These are phyloP conservation scores for Glyptemys insculpta DNA, from an alignment of 2,797 vertebrate species.

Conservation along the genomic window DNA sequence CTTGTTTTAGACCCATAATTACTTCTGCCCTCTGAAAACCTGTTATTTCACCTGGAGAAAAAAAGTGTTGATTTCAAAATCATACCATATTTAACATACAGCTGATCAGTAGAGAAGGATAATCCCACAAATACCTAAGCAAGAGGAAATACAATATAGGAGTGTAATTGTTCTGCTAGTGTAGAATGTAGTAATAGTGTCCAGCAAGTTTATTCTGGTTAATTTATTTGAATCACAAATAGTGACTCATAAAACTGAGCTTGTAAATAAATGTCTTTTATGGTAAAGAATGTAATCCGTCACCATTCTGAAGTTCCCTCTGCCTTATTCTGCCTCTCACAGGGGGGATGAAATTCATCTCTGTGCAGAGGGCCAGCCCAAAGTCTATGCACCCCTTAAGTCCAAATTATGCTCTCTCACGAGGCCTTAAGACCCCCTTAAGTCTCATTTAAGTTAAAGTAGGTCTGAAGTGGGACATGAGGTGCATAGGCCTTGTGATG, in stretches of 20 bases:
- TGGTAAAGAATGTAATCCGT: background rate
- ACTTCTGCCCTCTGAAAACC: background rate
- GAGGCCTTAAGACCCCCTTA: background rate
- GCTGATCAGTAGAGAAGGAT: background rate
- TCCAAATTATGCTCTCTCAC: background rate
- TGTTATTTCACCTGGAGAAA: background rate
- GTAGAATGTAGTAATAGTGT: background rate
- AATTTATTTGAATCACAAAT: background rate
- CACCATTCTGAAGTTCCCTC: background rate
- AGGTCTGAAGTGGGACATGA: background rate
- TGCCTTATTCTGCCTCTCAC: background rate
- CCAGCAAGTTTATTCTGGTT: background rate
- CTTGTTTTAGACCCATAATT: accelerated
- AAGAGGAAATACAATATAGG: background rate
- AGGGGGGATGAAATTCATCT: background rate
- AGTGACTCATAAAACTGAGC: background rate
- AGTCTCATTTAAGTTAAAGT: background rate
- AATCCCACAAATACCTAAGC: background rate
- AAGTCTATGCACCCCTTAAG: background rate
- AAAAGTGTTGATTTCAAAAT: accelerated
- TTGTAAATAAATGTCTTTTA: background rate
- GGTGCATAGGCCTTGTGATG: background rate
- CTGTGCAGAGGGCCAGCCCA: background rate
- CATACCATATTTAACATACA: background rate
- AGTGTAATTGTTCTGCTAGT: background rate